Base-by-base conservation (phyloP, 1,140 invertebrate species). In the Oscheius sp. region DNA sequence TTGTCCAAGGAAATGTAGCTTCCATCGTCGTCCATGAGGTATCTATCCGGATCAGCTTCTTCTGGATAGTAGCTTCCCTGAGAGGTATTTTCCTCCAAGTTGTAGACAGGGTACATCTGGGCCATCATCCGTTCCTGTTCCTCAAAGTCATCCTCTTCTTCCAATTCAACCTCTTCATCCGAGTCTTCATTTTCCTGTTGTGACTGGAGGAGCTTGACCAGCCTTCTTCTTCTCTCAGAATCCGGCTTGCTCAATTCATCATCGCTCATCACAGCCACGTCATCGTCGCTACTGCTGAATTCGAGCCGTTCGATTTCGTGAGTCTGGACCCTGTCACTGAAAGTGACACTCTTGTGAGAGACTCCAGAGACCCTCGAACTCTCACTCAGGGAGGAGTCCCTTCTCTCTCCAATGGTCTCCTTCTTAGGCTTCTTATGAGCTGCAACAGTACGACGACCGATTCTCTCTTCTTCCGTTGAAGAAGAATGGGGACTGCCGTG, bases 261-360 rank as follows among this genome's bases (percentile, higher is more conserved):
- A 42, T 75, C 74, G 49, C 74, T 75, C 62, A 70, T 75, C 18
- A 71, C 36, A 18, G 68, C 61, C 52, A 34, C 61, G 36, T 75
- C 74, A 23, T 75, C 74, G 23, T 75, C 74, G 38, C 28, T 34
- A 26, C 38, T 49, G 18, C 45, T 52, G 35, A 42, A 65, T 32
- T 49, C 46, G 20, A 64, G 65, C 34, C 76, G 31, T 58, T 75
- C 76, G 38, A 78, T 78, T 45, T 78, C 76, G 34, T 74, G 69
- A 36, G 72, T 72, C 61, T 67, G 49, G 38, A 78, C 67, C 36
- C 75, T 15, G 35, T 78, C 76, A n/a, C 59, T 69, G 65, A 78
- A 78, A 34, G 73, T 78, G 15, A 78, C 76, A 10, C 61, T 67
- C 45, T 78, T 78, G 64, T 68, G 73, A 13, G 69, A 62, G 23